These are phyloP conservation scores for Sebastes trivittatus DNA, from an alignment of 2,797 vertebrate genomes.

Conservation along the genomic window DNA sequence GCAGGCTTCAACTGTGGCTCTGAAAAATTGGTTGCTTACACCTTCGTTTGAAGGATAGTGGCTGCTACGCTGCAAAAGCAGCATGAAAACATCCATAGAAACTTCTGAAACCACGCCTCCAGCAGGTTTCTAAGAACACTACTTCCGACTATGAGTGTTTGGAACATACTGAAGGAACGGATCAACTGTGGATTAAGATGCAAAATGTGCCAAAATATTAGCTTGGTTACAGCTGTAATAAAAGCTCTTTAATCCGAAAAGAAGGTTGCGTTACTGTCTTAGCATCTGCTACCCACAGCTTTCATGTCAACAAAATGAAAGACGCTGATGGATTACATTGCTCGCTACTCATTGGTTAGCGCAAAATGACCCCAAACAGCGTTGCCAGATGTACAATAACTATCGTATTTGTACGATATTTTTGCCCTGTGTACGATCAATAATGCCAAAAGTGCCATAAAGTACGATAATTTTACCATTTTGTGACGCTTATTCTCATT, in stretches of 20 bases:
- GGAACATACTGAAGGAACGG: neutral
- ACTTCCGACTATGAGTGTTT: neutral
- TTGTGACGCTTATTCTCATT: too few relatives aligned
- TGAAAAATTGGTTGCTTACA: neutral
- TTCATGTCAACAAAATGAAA: neutral
- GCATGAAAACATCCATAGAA: neutral
- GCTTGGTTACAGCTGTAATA: neutral
- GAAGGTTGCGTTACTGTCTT: neutral
- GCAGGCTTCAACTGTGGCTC: neutral
- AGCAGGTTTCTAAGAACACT: neutral
- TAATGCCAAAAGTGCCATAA: too few relatives aligned
- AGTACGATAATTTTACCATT: too few relatives aligned
- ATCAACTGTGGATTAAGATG: neutral
- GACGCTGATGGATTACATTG: neutral
- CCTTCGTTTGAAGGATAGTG: neutral
- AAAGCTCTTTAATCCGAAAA: too few relatives aligned
- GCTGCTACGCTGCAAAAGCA: neutral
- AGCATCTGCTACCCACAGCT: neutral
- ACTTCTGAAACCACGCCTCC: neutral
- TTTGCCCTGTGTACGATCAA: too few relatives aligned
- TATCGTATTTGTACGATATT: too few relatives aligned
- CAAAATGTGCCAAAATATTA: neutral
- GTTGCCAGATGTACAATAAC: too few relatives aligned
- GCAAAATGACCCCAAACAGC: neutral
- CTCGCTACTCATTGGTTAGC: neutral